Evolutionary conservation across 2,113 vertebrate genomes (phyloP).

Genomic region (Toxotes chatareus): DNA sequence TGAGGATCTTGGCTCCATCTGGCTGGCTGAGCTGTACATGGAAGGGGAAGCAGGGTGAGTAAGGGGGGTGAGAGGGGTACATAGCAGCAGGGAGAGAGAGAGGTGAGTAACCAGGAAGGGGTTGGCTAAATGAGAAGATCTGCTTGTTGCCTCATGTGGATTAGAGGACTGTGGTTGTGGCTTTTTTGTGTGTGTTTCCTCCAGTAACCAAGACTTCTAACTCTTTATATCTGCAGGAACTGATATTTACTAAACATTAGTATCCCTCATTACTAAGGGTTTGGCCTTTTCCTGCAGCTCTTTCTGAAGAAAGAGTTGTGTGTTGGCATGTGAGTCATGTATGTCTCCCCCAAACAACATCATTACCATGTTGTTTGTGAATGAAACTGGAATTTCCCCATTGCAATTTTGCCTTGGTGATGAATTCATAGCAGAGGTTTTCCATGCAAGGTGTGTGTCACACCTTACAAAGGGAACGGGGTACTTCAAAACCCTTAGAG

Average conservation of each 20-base stretch:
- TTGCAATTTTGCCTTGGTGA: not conserved
- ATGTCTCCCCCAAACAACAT: conserved; percentile 24
- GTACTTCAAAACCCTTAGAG: not conserved
- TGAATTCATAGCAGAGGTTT: not conserved
- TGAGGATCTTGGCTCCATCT: conserved; percentile 82
- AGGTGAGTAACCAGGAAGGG: conserved; percentile 42
- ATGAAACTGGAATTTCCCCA: conserved; percentile 11
- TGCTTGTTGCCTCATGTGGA: conserved; percentile 44
- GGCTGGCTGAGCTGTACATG: conserved; percentile 84
- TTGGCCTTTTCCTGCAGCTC: conserved; percentile 24
- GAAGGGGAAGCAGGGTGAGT: conserved; percentile 76
- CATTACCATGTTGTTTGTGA: conserved; percentile 33
- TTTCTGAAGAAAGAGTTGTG: conserved; percentile 12
- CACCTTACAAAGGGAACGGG: not conserved
- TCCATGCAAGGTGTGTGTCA: not conserved
- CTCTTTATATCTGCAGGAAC: not conserved
- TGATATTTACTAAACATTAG: conserved; percentile 10
- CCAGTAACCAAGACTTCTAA: conserved; percentile 10
- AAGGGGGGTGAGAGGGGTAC: conserved; percentile 34
- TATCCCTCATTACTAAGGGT: not conserved
- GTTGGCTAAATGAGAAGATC: conserved; percentile 4
- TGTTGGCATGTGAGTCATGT: conserved; percentile 30
- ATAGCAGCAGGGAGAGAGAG: conserved; percentile 22
- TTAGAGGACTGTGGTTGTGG: not conserved
- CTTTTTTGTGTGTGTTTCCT: not conserved